Evolutionary conservation across 92 coral and sea anemone genomes (phyloP), one percentile per base, ranked within the genome.

Genomic region (Epizoanthus fatuus): DNA sequence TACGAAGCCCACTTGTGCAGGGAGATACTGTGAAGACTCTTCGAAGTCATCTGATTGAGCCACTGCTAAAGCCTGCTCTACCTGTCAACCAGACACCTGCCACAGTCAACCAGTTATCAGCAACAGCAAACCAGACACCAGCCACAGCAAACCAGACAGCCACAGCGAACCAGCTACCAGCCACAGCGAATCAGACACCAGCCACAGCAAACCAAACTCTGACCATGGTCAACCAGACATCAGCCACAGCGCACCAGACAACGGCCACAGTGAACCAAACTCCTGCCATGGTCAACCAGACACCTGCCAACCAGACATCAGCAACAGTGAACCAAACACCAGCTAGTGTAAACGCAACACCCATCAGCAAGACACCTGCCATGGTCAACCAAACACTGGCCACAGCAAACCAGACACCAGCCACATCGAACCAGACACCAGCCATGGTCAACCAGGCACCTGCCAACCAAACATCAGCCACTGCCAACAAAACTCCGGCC

Each of bases 1-100:
- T 79, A 22, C 64, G 72, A 63, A 56, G 67, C 73, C 84, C 47
- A 63, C 47, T 42, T 45, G 54, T 73, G 32, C 62, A 79, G 5
- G 54, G 45, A 40, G 45, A 79, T 29, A 63, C 14, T 12, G 62
- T 25, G 22, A 63, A 79, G 37, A 22, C 72, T 7, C 73, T 79
- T 57, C 59, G 84, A 45, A 79, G 32, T 44, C 60, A 20, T 22
- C 17, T 79, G 16, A 49, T 79, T 45, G 11, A 15, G 20, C 74
- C 84, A 63, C 47, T 79, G 16, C 72, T 79, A 44, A 40, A 40
- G 45, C 45, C 45, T 3, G 0, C 45, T 40, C 45, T 40, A 40
- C 6, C 45, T 40, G 45, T 5, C 6, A 40, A 40, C 45, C 4
- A 40, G 6, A 40, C 6, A 5, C 45, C 45, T 3, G 45, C 6